These are phyloP conservation scores for Nudaria mundana DNA, from an alignment of 2,888 invertebrate genomes.

Conservation along the genomic window DNA sequence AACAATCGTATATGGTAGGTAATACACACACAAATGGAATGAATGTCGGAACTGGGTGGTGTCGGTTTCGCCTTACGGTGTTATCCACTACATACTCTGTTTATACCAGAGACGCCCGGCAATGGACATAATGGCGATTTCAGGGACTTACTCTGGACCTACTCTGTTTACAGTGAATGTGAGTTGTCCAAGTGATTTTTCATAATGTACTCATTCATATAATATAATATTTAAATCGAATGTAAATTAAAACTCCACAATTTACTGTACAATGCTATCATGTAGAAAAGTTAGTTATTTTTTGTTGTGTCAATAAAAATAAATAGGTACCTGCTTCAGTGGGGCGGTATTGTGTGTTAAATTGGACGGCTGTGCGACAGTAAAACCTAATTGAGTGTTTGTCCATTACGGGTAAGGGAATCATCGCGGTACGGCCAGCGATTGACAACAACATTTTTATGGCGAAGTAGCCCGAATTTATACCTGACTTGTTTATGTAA, in stretches of 20 bases:
- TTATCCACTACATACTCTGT: too few relatives aligned
- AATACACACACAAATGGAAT: too few relatives aligned
- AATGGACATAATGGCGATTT: too few relatives aligned
- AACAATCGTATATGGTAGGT: too few relatives aligned
- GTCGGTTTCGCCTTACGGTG: too few relatives aligned
- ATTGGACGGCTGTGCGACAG: constrained; percentile 70
- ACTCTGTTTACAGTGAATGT: background rate
- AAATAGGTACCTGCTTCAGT: constrained; percentile 61
- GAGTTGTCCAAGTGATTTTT: background rate
- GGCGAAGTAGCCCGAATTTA: constrained; percentile 24
- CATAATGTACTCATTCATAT: constrained; percentile 1
- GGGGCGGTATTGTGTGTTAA: constrained; percentile 72
- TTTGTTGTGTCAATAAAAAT: constrained; percentile 64
- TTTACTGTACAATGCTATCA: constrained; percentile 20
- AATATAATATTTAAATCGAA: too few relatives aligned
- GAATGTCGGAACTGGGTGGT: too few relatives aligned
- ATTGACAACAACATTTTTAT: constrained; percentile 36
- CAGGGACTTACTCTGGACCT: too few relatives aligned
- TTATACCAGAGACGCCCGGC: too few relatives aligned
- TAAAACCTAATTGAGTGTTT: constrained; percentile 77
- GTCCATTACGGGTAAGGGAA: constrained; percentile 57
- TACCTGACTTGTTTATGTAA: constrained; percentile 20
- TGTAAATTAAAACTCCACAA: constrained; percentile 21
- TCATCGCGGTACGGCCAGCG: constrained; percentile 30
- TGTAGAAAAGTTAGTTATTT: constrained; percentile 27